Evolutionary conservation across 2,888 invertebrate genomes (phyloP), one percentile per base, ranked within the genome.

Genomic region (Anoncus sp.): DNA sequence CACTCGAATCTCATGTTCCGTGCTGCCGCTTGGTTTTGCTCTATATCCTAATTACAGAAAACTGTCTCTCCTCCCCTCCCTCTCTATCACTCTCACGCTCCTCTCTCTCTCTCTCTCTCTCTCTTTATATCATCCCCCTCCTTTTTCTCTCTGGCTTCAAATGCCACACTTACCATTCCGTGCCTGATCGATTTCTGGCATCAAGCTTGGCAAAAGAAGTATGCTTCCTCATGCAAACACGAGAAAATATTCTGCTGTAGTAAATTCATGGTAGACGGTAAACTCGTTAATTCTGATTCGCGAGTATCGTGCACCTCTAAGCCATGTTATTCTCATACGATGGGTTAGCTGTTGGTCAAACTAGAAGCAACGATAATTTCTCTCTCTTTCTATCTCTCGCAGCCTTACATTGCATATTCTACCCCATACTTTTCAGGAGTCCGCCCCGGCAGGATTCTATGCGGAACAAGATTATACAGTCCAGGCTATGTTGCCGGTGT

Each of bases 401-500:
- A 45, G 31, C 27, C n/a, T n/a, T n/a, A n/a, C n/a, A n/a, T n/a
- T n/a, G n/a, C n/a, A n/a, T n/a, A 47, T 45, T 24, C 22, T 14
- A 55, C 47, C 9, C 31, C 7, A 47, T 2, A 24, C 57, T 69
- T 69, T 57, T 31, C 27, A 69, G 14, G 47, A 45, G 38, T 5
- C 3, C 20, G 31, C 53, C 53, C 51, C 31, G 16, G 38, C 24
- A 20, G n/a, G 31, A 38, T 31, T 9, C 22, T 69, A n/a, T n/a
- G 20, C 40, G 12, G 35, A 65, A 71, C 63, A 66, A 79, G 69
- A 83, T 80, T 69, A 78, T 22, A 67, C 53, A 66, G 57, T 49
- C 55, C 51, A 31, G 24, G 62, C 12, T 55, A 40, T 31, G 69
- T 69, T 40, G 47, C 70, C 24, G 69, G 38, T 63, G 67, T 75